phyloP scores from a whole-genome alignment of 2,888 invertebrate genomes.

The Ophion ventricosus region DNA sequence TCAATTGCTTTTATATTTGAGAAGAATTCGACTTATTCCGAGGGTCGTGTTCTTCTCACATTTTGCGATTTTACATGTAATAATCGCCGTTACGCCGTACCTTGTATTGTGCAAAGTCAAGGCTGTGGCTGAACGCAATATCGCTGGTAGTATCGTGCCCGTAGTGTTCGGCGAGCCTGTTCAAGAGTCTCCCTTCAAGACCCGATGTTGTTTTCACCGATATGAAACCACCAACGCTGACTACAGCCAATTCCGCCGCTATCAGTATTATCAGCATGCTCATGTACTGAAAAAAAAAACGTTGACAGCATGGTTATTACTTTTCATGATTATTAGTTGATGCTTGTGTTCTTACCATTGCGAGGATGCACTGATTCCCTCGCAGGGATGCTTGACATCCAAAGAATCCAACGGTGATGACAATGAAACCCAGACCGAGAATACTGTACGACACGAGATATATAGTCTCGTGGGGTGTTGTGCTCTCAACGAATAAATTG shows the following conservation, averaged over 20 bases:
- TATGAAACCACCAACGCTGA: constrained; percentile 79
- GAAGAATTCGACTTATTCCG: no score
- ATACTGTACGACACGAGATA: constrained; percentile 84
- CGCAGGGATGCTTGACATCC: constrained; percentile 86
- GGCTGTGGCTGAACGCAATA: constrained; percentile 82
- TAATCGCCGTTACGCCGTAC: constrained; percentile 70
- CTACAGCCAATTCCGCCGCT: constrained; percentile 82
- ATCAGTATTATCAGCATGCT: constrained; percentile 83
- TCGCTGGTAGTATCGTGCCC: constrained; percentile 80
- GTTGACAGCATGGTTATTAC: constrained; percentile 54
- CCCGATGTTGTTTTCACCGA: constrained; percentile 81
- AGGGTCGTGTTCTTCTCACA: neutral
- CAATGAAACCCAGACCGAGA: constrained; percentile 84
- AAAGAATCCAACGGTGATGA: constrained; percentile 85
- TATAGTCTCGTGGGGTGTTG: constrained; percentile 82
- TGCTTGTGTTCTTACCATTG: constrained; percentile 71
- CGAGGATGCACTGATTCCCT: constrained; percentile 82
- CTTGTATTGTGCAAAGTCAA: constrained; percentile 84
- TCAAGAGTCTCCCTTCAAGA: constrained; percentile 79
- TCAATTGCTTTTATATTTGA: no score
- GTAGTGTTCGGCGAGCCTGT: constrained; percentile 80
- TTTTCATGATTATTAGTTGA: constrained; percentile 11
- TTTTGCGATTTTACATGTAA: neutral
- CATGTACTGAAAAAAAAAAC: constrained; percentile 81
- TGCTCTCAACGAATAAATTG: constrained; percentile 83